A percentile compares a stretch with the other conserved stretches of the same genome.
Conservation (phyloP, 2,888 invertebrate species). For the Drosophila suboccidentalis region DNA sequence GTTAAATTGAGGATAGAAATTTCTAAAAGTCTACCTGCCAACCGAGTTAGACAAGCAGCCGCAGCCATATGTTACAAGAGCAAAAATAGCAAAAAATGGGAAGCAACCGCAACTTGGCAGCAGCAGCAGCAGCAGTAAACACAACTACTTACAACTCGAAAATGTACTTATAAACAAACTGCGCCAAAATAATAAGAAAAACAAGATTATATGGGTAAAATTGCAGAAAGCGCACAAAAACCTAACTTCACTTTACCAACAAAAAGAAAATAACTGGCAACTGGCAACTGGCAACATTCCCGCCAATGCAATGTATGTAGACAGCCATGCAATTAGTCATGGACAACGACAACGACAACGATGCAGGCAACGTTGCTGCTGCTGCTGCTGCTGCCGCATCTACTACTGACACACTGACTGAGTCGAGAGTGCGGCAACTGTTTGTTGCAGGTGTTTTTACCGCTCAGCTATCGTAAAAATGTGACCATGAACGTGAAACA, state of each 20-base stretch:
- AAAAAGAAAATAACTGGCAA: conserved; percentile 5
- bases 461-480: conserved; percentile 43
- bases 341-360: conserved; percentile 14
- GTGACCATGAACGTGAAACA: conserved; percentile 77
- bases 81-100: conserved; percentile 43
- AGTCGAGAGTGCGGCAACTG: conserved; percentile 39
- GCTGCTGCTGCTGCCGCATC: conserved; percentile 42
- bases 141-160: conserved; percentile 6
- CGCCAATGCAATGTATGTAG: too few relatives aligned
- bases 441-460: conserved; percentile 29
- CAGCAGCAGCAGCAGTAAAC: conserved; percentile 14
- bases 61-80: conserved; percentile 51
- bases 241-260: conserved; percentile 8
- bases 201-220: conserved; percentile 41
- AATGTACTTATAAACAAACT: conserved; percentile 28
- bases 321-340: conserved; percentile 53
- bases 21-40: conserved; percentile 64
- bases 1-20: conserved; percentile 47
- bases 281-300: conserved; percentile 1
- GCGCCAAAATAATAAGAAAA: conserved; percentile 17
- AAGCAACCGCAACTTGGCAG: conserved; percentile 48
- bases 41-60: conserved; percentile 26
- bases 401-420: conserved; percentile 58
- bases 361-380: not conserved
- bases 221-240: conserved; percentile 36